Evolutionary conservation across 2,888 invertebrate species (phyloP).

Genomic region (Napeogenes sylphis): DNA sequence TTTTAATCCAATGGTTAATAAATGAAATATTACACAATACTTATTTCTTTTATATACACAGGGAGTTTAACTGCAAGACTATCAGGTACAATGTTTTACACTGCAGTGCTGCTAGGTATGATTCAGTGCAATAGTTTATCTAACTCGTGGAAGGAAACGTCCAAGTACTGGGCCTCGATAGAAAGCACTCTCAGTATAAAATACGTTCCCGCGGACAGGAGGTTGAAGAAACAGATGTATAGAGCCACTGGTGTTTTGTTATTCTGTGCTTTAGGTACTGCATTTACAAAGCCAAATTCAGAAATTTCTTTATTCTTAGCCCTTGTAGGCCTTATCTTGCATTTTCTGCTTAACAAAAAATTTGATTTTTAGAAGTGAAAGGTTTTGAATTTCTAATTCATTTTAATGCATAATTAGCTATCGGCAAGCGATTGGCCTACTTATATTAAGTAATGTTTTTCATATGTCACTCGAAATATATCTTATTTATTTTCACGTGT

Average conservation of each 20-base stretch:
- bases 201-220: conserved; percentile 41
- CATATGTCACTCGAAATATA: no score
- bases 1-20: neutral
- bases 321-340: no score
- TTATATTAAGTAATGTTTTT: no score
- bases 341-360: no score
- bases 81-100: conserved; percentile 60
- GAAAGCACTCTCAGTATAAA: conserved; percentile 40
- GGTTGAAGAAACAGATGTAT: conserved; percentile 42
- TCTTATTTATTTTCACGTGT: no score
- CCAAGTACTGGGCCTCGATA: conserved; percentile 43
- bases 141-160: conserved; percentile 40
- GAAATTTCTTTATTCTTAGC: no score
- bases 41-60: conserved; percentile 26
- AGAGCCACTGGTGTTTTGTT: conserved; percentile 37
- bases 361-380: no score
- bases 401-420: neutral
- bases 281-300: no score
- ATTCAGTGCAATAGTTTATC: conserved; percentile 48
- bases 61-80: conserved; percentile 53
- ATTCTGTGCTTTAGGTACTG: conserved; percentile 36
- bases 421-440: neutral
- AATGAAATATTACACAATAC: neutral
- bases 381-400: conserved; percentile 7
- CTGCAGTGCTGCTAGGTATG: conserved; percentile 46